These are phyloP conservation scores for Pollenia griseotomentosa DNA, from an alignment of 2,888 invertebrate genomes.

Conservation along the genomic window DNA sequence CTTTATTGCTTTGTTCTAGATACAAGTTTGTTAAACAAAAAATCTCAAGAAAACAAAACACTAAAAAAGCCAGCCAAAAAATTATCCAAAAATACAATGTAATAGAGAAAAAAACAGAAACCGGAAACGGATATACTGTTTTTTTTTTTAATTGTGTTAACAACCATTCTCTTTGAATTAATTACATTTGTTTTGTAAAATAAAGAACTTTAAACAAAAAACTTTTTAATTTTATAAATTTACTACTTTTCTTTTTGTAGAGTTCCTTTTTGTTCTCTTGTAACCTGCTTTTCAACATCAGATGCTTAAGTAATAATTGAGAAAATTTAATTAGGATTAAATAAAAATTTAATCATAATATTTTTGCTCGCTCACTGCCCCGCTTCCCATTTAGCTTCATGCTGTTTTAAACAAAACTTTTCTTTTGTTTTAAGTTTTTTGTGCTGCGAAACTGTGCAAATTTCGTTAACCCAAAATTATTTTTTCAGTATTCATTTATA, in stretches of 20 bases:
- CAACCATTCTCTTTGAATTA: constrained; percentile 59
- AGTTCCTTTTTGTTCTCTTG: neutral
- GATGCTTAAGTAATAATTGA: constrained; percentile 55
- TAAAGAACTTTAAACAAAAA: neutral
- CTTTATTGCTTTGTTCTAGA: constrained; percentile 40
- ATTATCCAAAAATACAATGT: constrained; percentile 26
- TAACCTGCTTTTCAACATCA: constrained; percentile 42
- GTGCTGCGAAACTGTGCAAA: neutral
- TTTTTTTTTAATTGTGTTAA: constrained; percentile 44
- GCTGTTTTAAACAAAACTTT: constrained; percentile 45
- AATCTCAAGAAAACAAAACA: neutral
- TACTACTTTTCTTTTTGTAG: neutral
- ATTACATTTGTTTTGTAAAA: constrained; percentile 44
- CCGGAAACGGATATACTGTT: constrained; percentile 67
- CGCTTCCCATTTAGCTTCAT: constrained; percentile 6
- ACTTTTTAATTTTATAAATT: constrained; percentile 35
- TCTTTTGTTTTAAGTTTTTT: constrained; percentile 34
- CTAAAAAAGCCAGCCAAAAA: constrained; percentile 47
- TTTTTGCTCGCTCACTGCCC: constrained; percentile 5
- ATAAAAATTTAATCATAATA: constrained; percentile 55
- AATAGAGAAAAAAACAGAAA: neutral
- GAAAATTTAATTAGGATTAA: constrained; percentile 60
- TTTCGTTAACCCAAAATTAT: neutral
- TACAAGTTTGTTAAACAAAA: constrained; percentile 42
- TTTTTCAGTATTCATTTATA: constrained; percentile 34